Conservation (phyloP, 2,113 vertebrate species). For the mouse (Mus musculus) region DNA sequence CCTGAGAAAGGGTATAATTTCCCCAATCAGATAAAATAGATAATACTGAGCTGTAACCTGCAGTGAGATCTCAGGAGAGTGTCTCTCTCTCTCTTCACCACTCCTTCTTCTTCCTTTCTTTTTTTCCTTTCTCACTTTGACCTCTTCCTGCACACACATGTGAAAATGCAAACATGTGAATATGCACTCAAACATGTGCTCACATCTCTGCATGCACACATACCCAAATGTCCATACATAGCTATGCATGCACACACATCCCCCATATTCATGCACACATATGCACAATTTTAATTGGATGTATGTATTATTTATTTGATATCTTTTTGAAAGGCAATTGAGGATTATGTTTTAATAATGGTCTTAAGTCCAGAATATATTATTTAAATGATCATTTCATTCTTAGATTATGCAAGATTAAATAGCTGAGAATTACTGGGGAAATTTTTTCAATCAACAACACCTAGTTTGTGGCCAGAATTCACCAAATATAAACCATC, state of each 20-base stretch:
- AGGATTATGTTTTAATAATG: not conserved
- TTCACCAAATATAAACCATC: not conserved
- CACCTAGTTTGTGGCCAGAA: not conserved
- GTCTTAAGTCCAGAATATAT: not conserved
- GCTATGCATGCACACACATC: no score
- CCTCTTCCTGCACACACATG: not conserved
- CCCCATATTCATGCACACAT: not conserved
- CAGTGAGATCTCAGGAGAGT: not conserved
- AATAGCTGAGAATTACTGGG: not conserved
- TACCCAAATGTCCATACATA: not conserved
- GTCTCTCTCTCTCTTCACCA: not conserved
- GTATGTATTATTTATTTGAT: not conserved
- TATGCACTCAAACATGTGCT: not conserved
- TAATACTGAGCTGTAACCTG: not conserved
- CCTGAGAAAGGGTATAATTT: conserved; percentile 76
- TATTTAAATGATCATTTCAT: not conserved
- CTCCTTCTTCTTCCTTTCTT: not conserved
- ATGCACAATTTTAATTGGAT: not conserved
- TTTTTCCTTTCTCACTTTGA: not conserved
- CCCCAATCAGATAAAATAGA: conserved; percentile 54
- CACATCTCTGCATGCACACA: not conserved
- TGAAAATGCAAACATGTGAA: not conserved
- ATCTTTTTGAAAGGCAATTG: not conserved
- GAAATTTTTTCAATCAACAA: conserved; percentile 5
- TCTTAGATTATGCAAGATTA: not conserved